These are phyloP conservation scores for Drosophila multiciliata DNA, from an alignment of 2,888 invertebrate genomes.

Conservation along the genomic window DNA sequence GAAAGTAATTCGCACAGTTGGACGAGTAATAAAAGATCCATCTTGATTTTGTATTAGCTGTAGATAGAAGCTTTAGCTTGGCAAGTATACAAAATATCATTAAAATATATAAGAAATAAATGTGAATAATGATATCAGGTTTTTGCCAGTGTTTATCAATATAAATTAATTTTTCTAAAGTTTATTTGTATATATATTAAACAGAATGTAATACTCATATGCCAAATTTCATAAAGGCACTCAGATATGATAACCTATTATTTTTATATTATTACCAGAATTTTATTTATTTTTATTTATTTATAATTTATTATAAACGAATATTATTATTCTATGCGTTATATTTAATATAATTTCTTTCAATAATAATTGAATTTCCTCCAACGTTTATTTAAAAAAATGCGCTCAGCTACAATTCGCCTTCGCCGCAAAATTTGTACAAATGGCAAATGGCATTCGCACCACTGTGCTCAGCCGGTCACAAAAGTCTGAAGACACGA, in stretches of 20 bases:
- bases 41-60: background rate
- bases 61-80: background rate
- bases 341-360: background rate
- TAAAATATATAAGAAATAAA: background rate
- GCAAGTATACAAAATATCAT: background rate
- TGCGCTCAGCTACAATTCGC: background rate
- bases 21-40: background rate
- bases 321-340: background rate
- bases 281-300: background rate
- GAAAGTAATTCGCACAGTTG: constrained; percentile 49
- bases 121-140: background rate
- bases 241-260: background rate
- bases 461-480: constrained; percentile 71
- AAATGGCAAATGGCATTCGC: background rate
- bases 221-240: background rate
- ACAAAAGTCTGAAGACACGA: constrained; percentile 63
- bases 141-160: too few relatives aligned
- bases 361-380: background rate
- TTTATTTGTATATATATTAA: background rate
- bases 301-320: background rate
- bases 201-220: background rate
- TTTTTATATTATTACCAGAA: background rate
- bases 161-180: background rate
- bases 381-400: background rate
- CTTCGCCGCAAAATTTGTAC: background rate